Conservation (phyloP, 2,113 vertebrate genomes). For the Picathartes gymnocephalus region DNA sequence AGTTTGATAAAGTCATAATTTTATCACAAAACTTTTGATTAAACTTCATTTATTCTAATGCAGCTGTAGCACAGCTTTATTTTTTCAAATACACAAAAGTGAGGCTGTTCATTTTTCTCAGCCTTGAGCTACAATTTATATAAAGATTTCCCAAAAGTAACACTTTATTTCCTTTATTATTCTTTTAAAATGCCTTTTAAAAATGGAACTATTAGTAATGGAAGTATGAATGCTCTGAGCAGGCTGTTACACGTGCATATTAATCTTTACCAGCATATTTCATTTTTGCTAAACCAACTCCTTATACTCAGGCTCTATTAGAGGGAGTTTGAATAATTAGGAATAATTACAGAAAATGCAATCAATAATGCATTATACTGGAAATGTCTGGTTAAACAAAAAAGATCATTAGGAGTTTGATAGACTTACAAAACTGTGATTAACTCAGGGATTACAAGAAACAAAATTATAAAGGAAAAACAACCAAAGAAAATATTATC, state of each 20-base stretch:
- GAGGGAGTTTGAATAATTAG: neutral
- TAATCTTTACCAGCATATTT: neutral
- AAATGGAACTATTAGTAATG: neutral
- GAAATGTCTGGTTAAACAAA: neutral
- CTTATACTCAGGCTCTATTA: neutral
- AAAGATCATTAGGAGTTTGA: neutral
- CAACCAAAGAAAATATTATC: neutral
- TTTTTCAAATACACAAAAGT: neutral
- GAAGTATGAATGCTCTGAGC: neutral
- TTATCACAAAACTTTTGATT: neutral
- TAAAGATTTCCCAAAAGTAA: neutral
- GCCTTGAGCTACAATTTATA: neutral
- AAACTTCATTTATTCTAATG: neutral
- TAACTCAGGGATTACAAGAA: neutral
- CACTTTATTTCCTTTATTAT: neutral
- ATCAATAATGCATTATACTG: neutral
- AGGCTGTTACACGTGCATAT: neutral
- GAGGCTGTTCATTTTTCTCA: neutral
- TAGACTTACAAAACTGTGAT: neutral
- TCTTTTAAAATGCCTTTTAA: neutral
- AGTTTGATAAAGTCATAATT: neutral
- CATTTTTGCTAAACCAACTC: neutral
- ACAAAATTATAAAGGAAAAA: neutral
- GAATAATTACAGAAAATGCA: neutral
- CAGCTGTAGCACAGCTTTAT: neutral